phyloP scores from a whole-genome alignment of 2,888 invertebrate species.

The Acanthosepion lycidas region DNA sequence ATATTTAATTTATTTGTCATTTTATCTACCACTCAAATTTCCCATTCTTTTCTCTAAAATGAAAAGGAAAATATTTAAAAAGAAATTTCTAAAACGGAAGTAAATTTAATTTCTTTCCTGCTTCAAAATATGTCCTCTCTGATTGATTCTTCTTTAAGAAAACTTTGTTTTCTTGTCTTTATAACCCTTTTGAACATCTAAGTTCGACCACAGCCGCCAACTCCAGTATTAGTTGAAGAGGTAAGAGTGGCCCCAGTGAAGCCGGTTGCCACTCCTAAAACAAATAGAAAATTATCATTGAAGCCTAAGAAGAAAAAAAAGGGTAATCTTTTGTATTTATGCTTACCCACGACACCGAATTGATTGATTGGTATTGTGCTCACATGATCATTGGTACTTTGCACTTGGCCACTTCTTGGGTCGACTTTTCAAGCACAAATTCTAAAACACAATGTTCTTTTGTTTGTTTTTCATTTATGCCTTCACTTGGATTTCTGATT shows the following conservation, averaged over 20 bases:
- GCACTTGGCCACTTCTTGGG: background rate
- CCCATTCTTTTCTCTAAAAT: too few species aligned
- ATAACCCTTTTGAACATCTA: background rate
- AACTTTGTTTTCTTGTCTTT: background rate
- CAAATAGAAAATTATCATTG: background rate
- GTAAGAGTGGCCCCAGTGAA: background rate
- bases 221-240: background rate
- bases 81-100: background rate
- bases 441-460: background rate
- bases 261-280: background rate
- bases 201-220: background rate
- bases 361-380: constrained; percentile 2
- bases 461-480: background rate
- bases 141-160: background rate
- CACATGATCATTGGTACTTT: background rate
- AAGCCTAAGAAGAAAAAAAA: constrained; percentile 41
- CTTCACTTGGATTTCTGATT: background rate
- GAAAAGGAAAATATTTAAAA: too few species aligned
- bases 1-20: too few species aligned
- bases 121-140: background rate
- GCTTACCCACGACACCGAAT: background rate
- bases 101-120: background rate
- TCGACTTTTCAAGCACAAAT: background rate
- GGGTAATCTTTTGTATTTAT: constrained; percentile 34
- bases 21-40: too few species aligned